phyloP scores from a whole-genome alignment of 2,888 invertebrate genomes.

The Synanthedon vespiformis region DNA sequence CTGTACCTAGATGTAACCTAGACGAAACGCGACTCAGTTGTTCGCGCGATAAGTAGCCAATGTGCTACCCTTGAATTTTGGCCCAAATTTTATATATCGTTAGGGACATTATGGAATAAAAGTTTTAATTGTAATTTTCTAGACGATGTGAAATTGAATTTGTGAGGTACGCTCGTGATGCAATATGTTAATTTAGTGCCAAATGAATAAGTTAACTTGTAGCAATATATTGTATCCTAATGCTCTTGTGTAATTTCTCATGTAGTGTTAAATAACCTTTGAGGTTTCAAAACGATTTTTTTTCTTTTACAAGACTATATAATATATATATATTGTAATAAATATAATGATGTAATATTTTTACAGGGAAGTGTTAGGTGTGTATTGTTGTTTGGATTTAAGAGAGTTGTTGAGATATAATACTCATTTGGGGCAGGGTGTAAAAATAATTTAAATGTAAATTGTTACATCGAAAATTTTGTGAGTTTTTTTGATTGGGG shows the following conservation, averaged over 20 bases:
- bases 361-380: constrained; percentile 69
- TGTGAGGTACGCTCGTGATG: constrained; percentile 64
- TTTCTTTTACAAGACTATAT: constrained; percentile 68
- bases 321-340: constrained; percentile 6
- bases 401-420: constrained; percentile 65
- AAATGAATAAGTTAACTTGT: constrained; percentile 70
- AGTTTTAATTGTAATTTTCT: constrained; percentile 37
- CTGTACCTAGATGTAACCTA: no score
- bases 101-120: constrained; percentile 22
- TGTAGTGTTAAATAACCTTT: constrained; percentile 66
- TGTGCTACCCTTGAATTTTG: constrained; percentile 19
- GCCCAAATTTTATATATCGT: constrained; percentile 43
- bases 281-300: constrained; percentile 56
- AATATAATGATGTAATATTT: constrained; percentile 30
- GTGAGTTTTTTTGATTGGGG: background rate
- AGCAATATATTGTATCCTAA: constrained; percentile 68
- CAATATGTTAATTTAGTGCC: constrained; percentile 71
- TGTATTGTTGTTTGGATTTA: constrained; percentile 62
- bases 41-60: no score
- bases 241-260: constrained; percentile 66
- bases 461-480: no score
- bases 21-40: no score
- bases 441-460: constrained; percentile 34
- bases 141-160: constrained; percentile 36
- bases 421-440: constrained; percentile 63